Evolutionary conservation across 2,888 invertebrate genomes (phyloP), one percentile per base, ranked within the genome.

Genomic region (Drosophila rellima): DNA sequence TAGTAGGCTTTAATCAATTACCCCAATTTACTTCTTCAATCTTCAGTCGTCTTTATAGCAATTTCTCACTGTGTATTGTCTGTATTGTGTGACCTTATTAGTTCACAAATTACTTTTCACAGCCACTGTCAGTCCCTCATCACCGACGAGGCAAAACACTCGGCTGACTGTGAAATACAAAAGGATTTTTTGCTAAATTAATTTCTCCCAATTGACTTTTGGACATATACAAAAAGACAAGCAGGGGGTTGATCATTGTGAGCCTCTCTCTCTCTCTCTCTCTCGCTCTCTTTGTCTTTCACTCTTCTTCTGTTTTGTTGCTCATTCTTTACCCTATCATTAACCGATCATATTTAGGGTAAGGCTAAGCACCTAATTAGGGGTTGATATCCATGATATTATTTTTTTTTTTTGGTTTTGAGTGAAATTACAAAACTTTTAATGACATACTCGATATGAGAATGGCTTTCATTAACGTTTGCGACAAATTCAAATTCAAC

Each of bases 41-140:
- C n/a, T n/a, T n/a, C n/a, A n/a, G n/a, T n/a, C n/a, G n/a, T n/a
- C n/a, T n/a, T n/a, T n/a, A n/a, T n/a, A 35, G 42, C 2, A 18
- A 42, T 71, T 84, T 87, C 42, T 69, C 15, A 0, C 62, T 44
- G 85, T 84, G 88, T 35, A 71, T 6, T 55, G 15, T 55, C 26
- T 51, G 48, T 50, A 61, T 50, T 61, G 52, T 71, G 52, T 48
- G 37, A 70, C 67, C 68, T 80, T 87, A 87, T 87, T 87, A 80
- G 81, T 82, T 81, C 86, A 81, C 90, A 89, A 89, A 89, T 89
- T 88, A 78, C 86, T 80, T 89, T 88, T 90, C 84, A 87, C 77
- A 85, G 80, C 82, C 86, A 89, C 84, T 89, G 89, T 89, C 89
- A 88, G 84, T 90, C 89, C 89, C 90, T 88, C 90, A 90, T 89